Conservation (phyloP, 2,888 invertebrate genomes). For the Melikaiella ostensackeni region DNA sequence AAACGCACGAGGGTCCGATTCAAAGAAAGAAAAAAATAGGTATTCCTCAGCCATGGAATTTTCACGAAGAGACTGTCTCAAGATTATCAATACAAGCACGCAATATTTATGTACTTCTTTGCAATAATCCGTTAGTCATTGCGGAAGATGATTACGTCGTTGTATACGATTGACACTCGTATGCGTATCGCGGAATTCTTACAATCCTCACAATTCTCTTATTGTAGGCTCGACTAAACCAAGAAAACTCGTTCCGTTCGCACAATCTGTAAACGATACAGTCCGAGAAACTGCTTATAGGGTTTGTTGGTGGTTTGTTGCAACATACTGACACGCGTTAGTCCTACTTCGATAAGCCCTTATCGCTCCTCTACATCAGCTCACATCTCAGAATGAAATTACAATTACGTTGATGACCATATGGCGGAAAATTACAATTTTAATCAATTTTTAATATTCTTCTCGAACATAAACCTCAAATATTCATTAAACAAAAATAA, state of each 20-base stretch:
- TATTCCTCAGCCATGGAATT: conserved; percentile 17
- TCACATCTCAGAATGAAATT: conserved; percentile 17
- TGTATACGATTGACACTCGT: conserved; percentile 12
- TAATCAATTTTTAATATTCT: conserved; percentile 1
- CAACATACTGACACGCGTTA: not conserved
- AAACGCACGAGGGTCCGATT: not conserved
- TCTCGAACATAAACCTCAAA: too few relatives aligned
- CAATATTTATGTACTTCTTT: not conserved
- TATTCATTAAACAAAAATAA: too few relatives aligned
- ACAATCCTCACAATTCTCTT: not conserved
- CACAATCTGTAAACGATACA: not conserved
- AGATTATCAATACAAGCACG: not conserved
- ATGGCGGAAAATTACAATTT: conserved; percentile 21
- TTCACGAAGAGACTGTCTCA: not conserved
- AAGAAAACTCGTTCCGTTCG: not conserved
- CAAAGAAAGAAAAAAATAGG: conserved; percentile 1
- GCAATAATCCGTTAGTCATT: conserved; percentile 32
- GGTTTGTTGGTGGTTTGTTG: not conserved
- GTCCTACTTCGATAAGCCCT: conserved; percentile 36
- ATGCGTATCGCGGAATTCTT: conserved; percentile 13
- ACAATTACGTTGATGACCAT: not conserved
- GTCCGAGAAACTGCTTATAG: conserved; percentile 10
- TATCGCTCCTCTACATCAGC: conserved; percentile 22
- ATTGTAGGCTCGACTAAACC: not conserved
- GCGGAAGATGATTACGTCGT: conserved; percentile 29